These are phyloP conservation scores for Dendrophyllia cribrosa DNA, from an alignment of 64 coral and sea anemone genomes.

Conservation along the genomic window DNA sequence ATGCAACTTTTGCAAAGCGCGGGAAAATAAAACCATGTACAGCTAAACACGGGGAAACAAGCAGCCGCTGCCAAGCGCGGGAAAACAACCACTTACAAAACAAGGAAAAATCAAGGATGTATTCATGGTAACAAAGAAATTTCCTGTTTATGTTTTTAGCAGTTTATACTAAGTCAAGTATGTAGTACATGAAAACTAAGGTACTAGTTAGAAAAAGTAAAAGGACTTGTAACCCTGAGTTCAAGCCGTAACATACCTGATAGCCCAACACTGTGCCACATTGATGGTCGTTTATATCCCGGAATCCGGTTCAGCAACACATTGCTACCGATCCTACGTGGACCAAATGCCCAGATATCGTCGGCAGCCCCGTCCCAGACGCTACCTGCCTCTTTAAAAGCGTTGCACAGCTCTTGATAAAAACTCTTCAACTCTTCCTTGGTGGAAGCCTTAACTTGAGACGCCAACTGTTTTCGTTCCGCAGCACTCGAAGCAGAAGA, in stretches of 20 bases:
- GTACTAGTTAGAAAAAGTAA: too few relatives aligned
- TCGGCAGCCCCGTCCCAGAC: constrained; percentile 82
- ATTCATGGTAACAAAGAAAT: too few relatives aligned
- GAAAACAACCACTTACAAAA: too few relatives aligned
- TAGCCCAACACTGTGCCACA: constrained; percentile 72
- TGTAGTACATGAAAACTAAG: too few relatives aligned
- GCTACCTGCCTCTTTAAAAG: constrained; percentile 76
- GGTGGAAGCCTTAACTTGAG: constrained; percentile 40
- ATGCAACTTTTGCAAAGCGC: too few relatives aligned
- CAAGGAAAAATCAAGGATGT: too few relatives aligned
- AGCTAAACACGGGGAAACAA: too few relatives aligned
- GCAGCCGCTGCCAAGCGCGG: too few relatives aligned
- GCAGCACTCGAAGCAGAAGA: constrained; percentile 35
- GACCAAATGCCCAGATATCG: constrained; percentile 94
- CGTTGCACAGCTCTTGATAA: constrained; percentile 72
- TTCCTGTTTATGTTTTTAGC: too few relatives aligned
- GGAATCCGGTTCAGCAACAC: constrained; percentile 84
- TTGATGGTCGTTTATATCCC: constrained; percentile 78
- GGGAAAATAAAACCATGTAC: too few relatives aligned
- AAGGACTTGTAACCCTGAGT: neutral
- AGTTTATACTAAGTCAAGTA: too few relatives aligned
- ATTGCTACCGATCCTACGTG: constrained; percentile 87
- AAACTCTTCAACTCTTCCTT: constrained; percentile 50
- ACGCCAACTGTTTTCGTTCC: constrained; percentile 48
- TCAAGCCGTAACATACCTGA: constrained; percentile 17